These are phyloP conservation scores for Leptinotarsa undecemlineata DNA, from an alignment of 1,140 invertebrate species.

Conservation along the genomic window DNA sequence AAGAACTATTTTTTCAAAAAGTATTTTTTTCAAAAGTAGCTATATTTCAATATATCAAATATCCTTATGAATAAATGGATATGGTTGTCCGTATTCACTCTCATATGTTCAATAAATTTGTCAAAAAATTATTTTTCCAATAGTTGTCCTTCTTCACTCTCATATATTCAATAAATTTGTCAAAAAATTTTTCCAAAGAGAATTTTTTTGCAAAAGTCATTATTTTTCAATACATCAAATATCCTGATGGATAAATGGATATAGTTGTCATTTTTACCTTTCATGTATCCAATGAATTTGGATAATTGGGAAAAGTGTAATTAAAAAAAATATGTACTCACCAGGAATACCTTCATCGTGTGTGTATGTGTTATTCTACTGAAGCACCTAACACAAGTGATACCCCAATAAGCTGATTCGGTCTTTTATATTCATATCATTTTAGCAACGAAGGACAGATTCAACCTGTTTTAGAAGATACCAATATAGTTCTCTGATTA, in stretches of 20 bases:
- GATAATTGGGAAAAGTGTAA: neutral
- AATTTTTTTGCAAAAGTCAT: neutral
- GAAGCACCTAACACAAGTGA: constrained; percentile 25
- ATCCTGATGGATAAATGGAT: neutral
- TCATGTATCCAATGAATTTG: neutral
- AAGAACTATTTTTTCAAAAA: neutral
- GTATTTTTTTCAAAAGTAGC: neutral
- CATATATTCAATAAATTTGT: neutral
- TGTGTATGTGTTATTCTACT: constrained; percentile 2
- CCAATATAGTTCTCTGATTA: constrained; percentile 19
- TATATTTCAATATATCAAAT: neutral
- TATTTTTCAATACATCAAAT: neutral
- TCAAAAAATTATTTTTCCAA: too few species aligned
- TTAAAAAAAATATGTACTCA: constrained; percentile 11
- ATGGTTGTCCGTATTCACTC: neutral
- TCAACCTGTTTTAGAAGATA: constrained; percentile 24
- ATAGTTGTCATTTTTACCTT: neutral
- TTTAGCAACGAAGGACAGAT: constrained; percentile 21
- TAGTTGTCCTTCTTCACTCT: too few species aligned
- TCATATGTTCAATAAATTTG: neutral
- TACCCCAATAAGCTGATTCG: neutral
- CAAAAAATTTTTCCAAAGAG: neutral
- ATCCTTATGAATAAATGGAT: neutral
- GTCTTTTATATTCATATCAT: constrained; percentile 20
- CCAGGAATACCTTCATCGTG: constrained; percentile 29